Percentiles rank a stretch among this genome's conserved stretches.
phyloP scores from a whole-genome alignment of 2,888 invertebrate genomes.

The Romanomermis culicivorax region DNA sequence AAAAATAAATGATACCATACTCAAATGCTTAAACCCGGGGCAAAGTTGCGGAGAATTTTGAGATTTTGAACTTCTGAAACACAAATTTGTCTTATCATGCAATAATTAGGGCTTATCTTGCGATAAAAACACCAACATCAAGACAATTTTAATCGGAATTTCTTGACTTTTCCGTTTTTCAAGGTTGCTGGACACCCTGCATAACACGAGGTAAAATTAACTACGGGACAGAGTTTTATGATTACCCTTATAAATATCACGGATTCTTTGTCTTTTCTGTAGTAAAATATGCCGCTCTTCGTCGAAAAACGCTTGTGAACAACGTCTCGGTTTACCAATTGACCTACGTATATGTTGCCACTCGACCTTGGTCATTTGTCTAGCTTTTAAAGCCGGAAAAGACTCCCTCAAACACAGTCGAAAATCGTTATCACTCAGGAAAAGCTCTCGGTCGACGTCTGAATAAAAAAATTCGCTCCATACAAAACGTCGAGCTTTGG shows the following conservation, averaged over 20 bases:
- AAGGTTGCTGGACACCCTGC: too few species aligned
- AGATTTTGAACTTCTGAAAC: too few species aligned
- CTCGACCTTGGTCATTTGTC: constrained; percentile 60
- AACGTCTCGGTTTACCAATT: constrained; percentile 90
- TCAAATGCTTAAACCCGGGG: too few species aligned
- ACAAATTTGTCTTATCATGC: too few species aligned
- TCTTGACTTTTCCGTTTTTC: too few species aligned
- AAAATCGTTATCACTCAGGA: constrained; percentile 89
- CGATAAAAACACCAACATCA: too few species aligned
- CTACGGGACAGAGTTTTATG: too few species aligned
- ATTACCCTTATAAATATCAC: constrained; percentile 2
- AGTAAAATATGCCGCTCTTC: constrained; percentile 79
- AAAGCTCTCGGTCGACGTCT: constrained; percentile 70
- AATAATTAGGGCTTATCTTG: too few species aligned
- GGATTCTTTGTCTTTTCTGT: constrained; percentile 42
- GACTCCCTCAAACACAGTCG: constrained; percentile 73
- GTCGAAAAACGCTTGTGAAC: constrained; percentile 76
- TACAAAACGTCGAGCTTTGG: constrained; percentile 82
- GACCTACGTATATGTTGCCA: constrained; percentile 84
- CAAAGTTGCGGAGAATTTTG: too few species aligned
- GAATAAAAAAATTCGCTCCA: constrained; percentile 99
- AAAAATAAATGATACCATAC: too few species aligned
- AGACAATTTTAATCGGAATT: too few species aligned
- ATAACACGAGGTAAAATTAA: too few species aligned
- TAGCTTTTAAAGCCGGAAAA: constrained; percentile 69